phyloP scores from a whole-genome alignment of 2,113 vertebrate species.

The Peromyscus maniculatus region DNA sequence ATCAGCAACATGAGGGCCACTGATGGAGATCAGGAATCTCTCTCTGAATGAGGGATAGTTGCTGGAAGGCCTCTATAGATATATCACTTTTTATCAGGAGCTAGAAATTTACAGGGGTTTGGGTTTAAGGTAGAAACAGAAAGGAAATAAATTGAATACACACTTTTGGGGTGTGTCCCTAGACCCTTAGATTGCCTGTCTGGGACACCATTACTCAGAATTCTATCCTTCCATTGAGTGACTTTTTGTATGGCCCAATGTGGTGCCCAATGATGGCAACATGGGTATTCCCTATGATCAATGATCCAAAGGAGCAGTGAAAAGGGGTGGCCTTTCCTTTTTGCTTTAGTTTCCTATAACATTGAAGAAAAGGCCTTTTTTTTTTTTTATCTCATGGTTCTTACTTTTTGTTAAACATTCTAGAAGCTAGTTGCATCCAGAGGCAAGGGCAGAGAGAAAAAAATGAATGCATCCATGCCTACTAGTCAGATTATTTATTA shows the following conservation, averaged over 20 bases:
- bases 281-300: neutral
- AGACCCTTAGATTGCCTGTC: neutral
- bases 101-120: neutral
- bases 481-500: neutral
- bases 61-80: neutral
- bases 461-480: neutral
- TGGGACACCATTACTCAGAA: neutral
- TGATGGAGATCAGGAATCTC: neutral
- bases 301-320: neutral
- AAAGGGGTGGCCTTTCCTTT: neutral
- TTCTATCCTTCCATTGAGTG: neutral
- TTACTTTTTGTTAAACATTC: neutral
- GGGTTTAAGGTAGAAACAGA: neutral
- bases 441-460: neutral
- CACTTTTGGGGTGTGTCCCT: neutral
- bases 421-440: neutral
- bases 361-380: neutral
- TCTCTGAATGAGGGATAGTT: neutral
- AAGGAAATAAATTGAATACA: neutral
- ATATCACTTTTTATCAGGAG: neutral
- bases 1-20: slow-evolving; percentile 35
- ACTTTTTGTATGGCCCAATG: neutral
- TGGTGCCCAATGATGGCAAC: neutral
- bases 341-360: neutral
- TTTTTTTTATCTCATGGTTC: neutral